These are phyloP conservation scores for Glomeris marginata DNA, from an alignment of 2,888 invertebrate species.

Conservation along the genomic window DNA sequence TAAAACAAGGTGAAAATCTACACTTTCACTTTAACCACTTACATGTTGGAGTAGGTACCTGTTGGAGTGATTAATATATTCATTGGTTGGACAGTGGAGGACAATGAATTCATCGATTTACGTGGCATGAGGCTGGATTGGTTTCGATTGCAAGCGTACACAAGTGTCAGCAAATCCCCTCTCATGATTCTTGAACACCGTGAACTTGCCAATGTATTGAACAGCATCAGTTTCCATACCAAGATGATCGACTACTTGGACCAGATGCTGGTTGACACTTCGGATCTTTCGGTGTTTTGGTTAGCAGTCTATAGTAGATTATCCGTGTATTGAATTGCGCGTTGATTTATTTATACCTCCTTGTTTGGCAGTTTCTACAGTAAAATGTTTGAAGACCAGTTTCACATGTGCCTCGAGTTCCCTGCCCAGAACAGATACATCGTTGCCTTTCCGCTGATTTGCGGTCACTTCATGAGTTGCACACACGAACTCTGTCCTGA, in stretches of 20 bases:
- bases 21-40: neutral
- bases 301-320: conserved; percentile 21
- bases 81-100: conserved; percentile 50
- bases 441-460: conserved; percentile 92
- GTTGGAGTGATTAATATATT: neutral
- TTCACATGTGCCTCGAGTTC: conserved; percentile 96
- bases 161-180: conserved; percentile 66
- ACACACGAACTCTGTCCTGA: conserved; percentile 98
- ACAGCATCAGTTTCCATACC: conserved; percentile 91
- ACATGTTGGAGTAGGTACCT: neutral
- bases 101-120: conserved; percentile 90
- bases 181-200: conserved; percentile 62
- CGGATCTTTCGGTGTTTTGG: conserved; percentile 94
- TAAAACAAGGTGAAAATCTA: conserved; percentile 52
- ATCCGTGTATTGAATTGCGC: conserved; percentile 4
- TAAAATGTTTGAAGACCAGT: conserved; percentile 93
- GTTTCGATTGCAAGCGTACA: conserved; percentile 89
- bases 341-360: conserved; percentile 6
- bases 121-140: conserved; percentile 89
- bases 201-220: conserved; percentile 78
- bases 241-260: conserved; percentile 97
- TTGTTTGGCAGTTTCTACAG: conserved; percentile 57
- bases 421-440: conserved; percentile 97
- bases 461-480: conserved; percentile 94
- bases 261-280: conserved; percentile 90